Conservation (phyloP, 1,140 invertebrate genomes). For the Caenorhabditis latens region DNA sequence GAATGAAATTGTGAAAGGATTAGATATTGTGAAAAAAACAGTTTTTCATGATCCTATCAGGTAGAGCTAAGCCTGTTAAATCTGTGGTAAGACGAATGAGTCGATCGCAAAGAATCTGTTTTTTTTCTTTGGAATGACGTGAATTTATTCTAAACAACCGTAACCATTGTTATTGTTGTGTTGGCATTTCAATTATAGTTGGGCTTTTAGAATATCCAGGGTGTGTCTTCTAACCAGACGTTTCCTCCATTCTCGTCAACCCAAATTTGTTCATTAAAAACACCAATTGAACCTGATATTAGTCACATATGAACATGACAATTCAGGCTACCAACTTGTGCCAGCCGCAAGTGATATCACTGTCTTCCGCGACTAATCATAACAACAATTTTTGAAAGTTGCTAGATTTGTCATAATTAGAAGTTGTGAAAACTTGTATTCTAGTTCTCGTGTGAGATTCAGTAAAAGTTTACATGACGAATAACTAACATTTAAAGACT, state of each 20-base stretch:
- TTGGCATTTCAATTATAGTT: background rate
- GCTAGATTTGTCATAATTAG: background rate
- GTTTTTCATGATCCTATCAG: too few relatives aligned
- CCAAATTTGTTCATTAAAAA: background rate
- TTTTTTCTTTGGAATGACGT: background rate
- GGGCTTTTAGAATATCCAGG: background rate
- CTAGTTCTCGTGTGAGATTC: background rate
- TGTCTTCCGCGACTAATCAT: background rate
- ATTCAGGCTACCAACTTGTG: slow-evolving; percentile 15
- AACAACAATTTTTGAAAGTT: background rate
- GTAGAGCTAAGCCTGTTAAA: too few relatives aligned
- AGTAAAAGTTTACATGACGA: background rate
- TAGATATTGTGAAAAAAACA: too few relatives aligned
- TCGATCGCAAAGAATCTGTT: too few relatives aligned
- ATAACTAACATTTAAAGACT: too few relatives aligned
- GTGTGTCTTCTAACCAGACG: background rate
- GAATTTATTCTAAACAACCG: background rate
- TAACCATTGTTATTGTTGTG: background rate
- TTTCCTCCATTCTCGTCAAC: background rate
- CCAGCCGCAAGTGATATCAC: background rate
- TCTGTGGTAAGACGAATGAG: too few relatives aligned
- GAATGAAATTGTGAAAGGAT: too few relatives aligned
- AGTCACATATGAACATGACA: background rate
- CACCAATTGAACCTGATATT: background rate
- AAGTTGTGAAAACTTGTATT: background rate